These are phyloP conservation scores for Sinocyclocheilus maitianheensis DNA, from an alignment of 2,113 vertebrate genomes.

Conservation along the genomic window DNA sequence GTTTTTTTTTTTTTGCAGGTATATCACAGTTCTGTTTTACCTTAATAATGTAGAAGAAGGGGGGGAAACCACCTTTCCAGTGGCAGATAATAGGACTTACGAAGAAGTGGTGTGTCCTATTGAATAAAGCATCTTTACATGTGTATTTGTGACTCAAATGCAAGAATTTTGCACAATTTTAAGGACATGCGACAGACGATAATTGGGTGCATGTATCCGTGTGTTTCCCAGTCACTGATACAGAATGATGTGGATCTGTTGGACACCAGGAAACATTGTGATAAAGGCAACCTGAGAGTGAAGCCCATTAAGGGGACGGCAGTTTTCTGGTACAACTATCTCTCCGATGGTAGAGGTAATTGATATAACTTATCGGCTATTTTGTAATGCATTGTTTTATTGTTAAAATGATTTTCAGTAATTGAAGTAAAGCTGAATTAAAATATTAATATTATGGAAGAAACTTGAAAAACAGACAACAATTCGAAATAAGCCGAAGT, in stretches of 20 bases:
- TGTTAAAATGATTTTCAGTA: not conserved
- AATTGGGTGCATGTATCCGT: not conserved
- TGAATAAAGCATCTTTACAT: conserved; percentile 31
- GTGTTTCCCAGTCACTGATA: conserved; percentile 85
- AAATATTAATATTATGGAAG: not conserved
- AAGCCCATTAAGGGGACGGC: conserved; percentile 93
- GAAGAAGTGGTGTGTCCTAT: conserved; percentile 88
- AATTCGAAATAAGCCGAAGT: not conserved
- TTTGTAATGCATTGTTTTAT: not conserved
- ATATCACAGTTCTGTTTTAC: conserved; percentile 97
- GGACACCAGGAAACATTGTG: conserved; percentile 94
- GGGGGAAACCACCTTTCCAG: conserved; percentile 96
- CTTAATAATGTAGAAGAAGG: conserved; percentile 97
- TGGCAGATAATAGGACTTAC: conserved; percentile 98
- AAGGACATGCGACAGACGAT: conserved; percentile 10
- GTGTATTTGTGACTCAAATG: not conserved
- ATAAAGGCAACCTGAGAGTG: conserved; percentile 93
- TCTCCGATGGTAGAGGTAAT: conserved; percentile 94
- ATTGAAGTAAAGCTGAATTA: not conserved
- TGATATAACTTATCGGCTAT: not conserved
- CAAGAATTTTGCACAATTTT: conserved; percentile 3
- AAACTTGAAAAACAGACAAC: not conserved
- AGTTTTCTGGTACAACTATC: conserved; percentile 99
- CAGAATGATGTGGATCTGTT: conserved; percentile 92
- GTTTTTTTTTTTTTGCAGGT: conserved; percentile 79